phyloP scores from a whole-genome alignment of 2,113 vertebrate genomes.

The Sakesphorus luctuosus region DNA sequence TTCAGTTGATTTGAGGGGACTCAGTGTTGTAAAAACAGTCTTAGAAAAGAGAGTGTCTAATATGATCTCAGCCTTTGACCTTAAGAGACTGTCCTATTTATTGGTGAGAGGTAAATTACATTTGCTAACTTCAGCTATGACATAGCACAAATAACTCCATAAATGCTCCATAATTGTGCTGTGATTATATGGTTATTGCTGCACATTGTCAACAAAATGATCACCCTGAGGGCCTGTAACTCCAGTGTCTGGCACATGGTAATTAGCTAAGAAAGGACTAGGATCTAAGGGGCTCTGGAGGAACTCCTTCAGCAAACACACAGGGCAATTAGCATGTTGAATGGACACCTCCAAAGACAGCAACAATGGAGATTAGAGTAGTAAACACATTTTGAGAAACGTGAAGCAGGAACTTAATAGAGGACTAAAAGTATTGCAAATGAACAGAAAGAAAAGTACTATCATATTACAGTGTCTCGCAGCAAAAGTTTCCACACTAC shows the following conservation, averaged over 20 bases:
- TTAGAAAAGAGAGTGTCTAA: background rate
- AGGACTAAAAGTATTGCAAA: background rate
- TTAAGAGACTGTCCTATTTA: slow-evolving; percentile 32
- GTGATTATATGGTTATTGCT: slow-evolving; percentile 66
- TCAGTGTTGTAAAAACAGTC: background rate
- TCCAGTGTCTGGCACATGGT: slow-evolving; percentile 24
- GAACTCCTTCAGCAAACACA: slow-evolving; percentile 16
- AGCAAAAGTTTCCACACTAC: background rate
- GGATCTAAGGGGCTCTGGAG: slow-evolving; percentile 11
- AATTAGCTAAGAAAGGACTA: slow-evolving; percentile 50
- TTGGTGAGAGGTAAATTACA: slow-evolving; percentile 48
- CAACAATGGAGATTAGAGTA: background rate
- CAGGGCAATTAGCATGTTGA: background rate
- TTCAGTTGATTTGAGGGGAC: background rate
- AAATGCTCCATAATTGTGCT: slow-evolving; percentile 66
- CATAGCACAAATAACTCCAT: slow-evolving; percentile 47
- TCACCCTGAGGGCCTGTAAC: slow-evolving; percentile 48
- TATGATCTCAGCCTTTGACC: slow-evolving; percentile 38
- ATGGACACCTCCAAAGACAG: background rate
- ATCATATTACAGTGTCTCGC: background rate
- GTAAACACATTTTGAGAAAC: background rate
- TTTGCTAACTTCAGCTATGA: slow-evolving; percentile 50
- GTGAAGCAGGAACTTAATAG: background rate
- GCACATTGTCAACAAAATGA: slow-evolving; percentile 69
- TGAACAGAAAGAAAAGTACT: background rate